Evolutionary conservation across 2,113 vertebrate genomes (phyloP).

Genomic region (Ibidorhyncha struthersii): DNA sequence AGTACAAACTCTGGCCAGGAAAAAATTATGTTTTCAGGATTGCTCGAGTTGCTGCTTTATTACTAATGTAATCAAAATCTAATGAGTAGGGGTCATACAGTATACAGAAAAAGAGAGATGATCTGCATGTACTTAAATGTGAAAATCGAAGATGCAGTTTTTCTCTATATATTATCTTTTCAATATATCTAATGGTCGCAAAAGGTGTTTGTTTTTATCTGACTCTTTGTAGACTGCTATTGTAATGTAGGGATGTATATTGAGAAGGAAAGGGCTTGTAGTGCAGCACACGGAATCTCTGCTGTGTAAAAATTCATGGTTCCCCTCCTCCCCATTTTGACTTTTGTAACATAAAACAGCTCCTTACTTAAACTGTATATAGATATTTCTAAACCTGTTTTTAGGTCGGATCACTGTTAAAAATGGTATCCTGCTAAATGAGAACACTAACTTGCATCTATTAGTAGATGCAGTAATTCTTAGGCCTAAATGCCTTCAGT

Average conservation of each 20-base stretch:
- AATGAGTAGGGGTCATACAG: background rate
- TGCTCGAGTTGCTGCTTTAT: background rate
- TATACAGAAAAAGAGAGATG: background rate
- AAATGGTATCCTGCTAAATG: background rate
- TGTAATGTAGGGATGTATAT: background rate
- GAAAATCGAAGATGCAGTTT: background rate
- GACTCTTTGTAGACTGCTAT: background rate
- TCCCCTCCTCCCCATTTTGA: background rate
- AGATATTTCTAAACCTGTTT: too few species aligned
- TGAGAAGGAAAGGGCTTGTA: background rate
- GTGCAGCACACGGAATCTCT: background rate
- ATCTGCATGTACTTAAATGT: background rate
- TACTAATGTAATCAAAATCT: background rate
- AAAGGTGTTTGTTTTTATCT: background rate
- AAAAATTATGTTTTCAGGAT: background rate
- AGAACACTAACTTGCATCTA: background rate
- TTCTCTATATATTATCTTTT: background rate
- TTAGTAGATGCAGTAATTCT: background rate
- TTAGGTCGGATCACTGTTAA: background rate
- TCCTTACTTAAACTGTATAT: background rate
- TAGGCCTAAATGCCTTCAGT: background rate
- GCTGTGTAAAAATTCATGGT: background rate
- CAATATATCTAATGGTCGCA: background rate
- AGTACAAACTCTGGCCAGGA: background rate
- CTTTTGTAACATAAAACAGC: background rate